A percentile compares a stretch with the other conserved stretches of the same genome.
phyloP scores from a whole-genome alignment of 1,140 invertebrate species.

The Chionoecetes opilio region DNA sequence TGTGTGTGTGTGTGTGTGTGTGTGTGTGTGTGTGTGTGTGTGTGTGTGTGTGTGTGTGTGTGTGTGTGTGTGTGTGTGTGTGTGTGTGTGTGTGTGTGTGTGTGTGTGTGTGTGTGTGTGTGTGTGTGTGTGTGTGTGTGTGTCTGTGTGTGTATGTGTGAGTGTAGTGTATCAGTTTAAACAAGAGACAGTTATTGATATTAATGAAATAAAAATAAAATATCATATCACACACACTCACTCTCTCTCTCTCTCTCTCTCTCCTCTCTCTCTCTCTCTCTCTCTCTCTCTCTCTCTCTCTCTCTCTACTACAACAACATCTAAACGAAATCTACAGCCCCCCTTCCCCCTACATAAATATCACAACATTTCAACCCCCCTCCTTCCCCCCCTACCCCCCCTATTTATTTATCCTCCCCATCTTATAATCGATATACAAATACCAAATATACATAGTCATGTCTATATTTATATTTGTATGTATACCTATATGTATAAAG shows the following conservation, averaged over 20 bases:
- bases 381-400: background rate
- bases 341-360: background rate
- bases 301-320: background rate
- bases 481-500: slow-evolving; percentile 69
- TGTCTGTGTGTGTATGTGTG: too few species aligned
- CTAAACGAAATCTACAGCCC: background rate
- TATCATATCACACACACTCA: background rate
- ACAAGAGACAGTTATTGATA: too few species aligned
- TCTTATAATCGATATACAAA: background rate
- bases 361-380: background rate
- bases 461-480: slow-evolving; percentile 60
- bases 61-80: too few species aligned
- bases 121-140: too few species aligned
- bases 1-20: background rate
- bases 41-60: too few species aligned
- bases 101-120: too few species aligned
- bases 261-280: background rate
- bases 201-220: too few species aligned
- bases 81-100: too few species aligned
- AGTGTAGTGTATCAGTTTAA: too few species aligned
- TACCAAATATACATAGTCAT: slow-evolving; percentile 17
- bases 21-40: too few species aligned
- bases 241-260: background rate
- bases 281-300: background rate
- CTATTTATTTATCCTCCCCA: background rate